phyloP scores from a whole-genome alignment of 2,113 vertebrate species.

The Corydoras sp. region DNA sequence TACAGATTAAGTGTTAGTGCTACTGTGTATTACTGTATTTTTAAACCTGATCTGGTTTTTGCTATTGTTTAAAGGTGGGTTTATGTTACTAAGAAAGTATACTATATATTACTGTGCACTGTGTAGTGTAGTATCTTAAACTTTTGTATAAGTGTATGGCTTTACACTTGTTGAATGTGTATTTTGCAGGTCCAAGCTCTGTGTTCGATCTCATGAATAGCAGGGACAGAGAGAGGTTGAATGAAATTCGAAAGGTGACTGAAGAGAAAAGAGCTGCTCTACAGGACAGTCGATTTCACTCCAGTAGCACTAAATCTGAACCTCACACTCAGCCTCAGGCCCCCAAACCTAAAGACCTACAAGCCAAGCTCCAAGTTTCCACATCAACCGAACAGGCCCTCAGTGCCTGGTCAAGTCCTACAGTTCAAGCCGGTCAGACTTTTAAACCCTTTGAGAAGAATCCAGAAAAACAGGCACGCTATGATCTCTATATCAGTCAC shows the following conservation, averaged over 20 bases:
- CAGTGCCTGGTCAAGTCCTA: conserved; percentile 48
- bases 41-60: neutral
- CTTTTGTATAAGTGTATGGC: neutral
- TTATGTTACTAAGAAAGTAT: no score
- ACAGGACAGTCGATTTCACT: conserved; percentile 48
- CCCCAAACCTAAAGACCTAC: conserved; percentile 8
- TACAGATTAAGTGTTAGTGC: conserved; percentile 37
- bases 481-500: conserved; percentile 74
- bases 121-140: no score
- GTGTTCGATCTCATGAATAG: conserved; percentile 82
- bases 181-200: conserved; percentile 73
- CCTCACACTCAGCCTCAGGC: neutral
- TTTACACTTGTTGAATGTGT: neutral
- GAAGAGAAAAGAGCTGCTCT: conserved; percentile 38
- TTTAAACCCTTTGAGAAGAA: conserved; percentile 86
- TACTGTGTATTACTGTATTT: neutral
- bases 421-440: conserved; percentile 25
- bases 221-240: conserved; percentile 78
- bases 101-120: no score
- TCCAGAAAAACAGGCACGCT: conserved; percentile 85
- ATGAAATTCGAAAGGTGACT: conserved; percentile 61
- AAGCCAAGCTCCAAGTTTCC: neutral
- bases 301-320: conserved; percentile 5
- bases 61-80: no score
- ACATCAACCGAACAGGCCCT: conserved; percentile 24